Evolutionary conservation across 2,113 vertebrate genomes (phyloP).

Genomic region (Eidolon helvum): DNA sequence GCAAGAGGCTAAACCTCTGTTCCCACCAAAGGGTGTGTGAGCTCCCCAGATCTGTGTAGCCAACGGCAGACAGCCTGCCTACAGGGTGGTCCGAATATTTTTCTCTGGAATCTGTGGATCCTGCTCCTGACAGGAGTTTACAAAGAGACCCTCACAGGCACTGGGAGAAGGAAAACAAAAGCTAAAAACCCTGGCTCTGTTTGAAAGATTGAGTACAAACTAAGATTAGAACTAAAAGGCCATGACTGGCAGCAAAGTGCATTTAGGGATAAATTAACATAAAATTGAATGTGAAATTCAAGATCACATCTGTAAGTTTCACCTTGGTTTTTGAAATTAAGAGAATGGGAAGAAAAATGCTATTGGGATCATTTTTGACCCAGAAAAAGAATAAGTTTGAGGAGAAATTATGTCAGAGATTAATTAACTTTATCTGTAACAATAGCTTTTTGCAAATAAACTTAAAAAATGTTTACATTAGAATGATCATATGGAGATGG

Average conservation of each 20-base stretch:
- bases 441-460: neutral
- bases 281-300: conserved; percentile 56
- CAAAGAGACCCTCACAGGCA: conserved; percentile 41
- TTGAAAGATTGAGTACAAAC: neutral
- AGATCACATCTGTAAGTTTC: conserved; percentile 34
- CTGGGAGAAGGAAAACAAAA: neutral
- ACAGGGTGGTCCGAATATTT: conserved; percentile 31
- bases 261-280: conserved; percentile 12
- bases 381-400: neutral
- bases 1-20: neutral
- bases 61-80: neutral
- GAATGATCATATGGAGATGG: neutral
- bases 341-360: neutral
- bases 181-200: neutral
- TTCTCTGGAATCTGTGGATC: neutral
- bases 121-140: conserved; percentile 8
- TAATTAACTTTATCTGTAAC: neutral
- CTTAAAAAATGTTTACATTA: neutral
- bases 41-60: neutral
- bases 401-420: conserved; percentile 1
- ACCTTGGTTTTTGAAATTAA: conserved; percentile 44
- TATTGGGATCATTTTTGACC: neutral
- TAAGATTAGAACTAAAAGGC: conserved; percentile 40
- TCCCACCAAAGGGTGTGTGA: neutral
- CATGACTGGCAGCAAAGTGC: conserved; percentile 9